Base-by-base conservation (phyloP, 1,140 invertebrate genomes). In the Ylistrum balloti region DNA sequence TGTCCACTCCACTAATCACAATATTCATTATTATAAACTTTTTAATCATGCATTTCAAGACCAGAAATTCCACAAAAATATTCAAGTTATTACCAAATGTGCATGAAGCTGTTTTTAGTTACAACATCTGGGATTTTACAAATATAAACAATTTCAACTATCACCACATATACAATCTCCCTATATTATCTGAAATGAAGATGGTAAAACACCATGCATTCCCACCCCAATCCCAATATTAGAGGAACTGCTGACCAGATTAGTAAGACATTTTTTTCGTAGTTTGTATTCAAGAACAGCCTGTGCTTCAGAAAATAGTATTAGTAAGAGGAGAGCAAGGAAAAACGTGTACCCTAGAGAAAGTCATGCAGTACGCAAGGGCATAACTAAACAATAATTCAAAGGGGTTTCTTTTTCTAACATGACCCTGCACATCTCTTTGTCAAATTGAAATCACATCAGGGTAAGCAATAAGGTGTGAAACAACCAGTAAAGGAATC, bases 11-110 rank as follows among this genome's bases (percentile, higher is more conserved):
- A 11, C 22, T 74, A 74, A 74, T 74, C 22, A 74, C 22, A 74
- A 28, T 74, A 74, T 74, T 74, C 56, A 74, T 28, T 74, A 28
- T 28, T 74, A 7, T 74, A 0, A 74, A 11, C 56, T 74, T 74
- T 74, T 74, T n/a, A 74, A 74, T n/a, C 56, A 74, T 74, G 56
- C 56, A 74, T 74, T 22, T 74, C 56, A 74, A 74, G 45, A 22
- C 45, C 45, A 48, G 22, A 48, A 48, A 9, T 48, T 5, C 2
- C 45, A 48, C 45, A 48, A 48, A 48, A 48, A 48, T 48, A 48
- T 48, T 48, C 45, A 48, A 20, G 45, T 48, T 48, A 48, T 48
- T 74, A 74, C 56, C 56, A 74, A 74, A 74, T 74, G n/a, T 74
- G n/a, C 56, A 74, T 17, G 17, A 2, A 74, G 17, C n/a, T 74